Evolutionary conservation across 2,113 vertebrate species (phyloP).

Genomic region (Petromus typicus): DNA sequence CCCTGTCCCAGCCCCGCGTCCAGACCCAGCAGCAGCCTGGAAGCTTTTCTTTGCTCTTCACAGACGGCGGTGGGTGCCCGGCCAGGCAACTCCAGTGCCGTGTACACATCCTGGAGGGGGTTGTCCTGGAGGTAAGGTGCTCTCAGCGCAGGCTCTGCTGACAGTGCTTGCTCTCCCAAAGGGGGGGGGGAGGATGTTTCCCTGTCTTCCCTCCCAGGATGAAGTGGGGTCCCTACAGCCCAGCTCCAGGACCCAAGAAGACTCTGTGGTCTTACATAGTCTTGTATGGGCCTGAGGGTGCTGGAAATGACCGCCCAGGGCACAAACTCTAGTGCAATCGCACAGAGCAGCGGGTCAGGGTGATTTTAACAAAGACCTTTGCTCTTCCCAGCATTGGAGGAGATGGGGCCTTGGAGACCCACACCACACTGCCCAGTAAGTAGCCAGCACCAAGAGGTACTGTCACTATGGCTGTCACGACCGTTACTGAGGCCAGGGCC

Average conservation of each 20-base stretch:
- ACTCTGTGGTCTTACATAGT: too few species aligned
- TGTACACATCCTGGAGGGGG: conserved; percentile 88
- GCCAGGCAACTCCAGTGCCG: conserved; percentile 79
- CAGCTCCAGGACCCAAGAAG: neutral
- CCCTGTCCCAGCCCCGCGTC: neutral
- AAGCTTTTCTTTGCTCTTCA: conserved; percentile 37
- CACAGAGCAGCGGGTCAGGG: fast-evolving
- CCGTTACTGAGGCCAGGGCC: neutral
- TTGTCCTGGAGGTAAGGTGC: conserved; percentile 95
- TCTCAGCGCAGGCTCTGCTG: neutral
- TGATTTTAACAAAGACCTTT: conserved; percentile 53
- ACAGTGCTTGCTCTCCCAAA: neutral
- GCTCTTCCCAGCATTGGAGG: conserved; percentile 91
- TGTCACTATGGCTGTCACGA: fast-evolving
- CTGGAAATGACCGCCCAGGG: neutral
- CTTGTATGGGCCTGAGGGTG: neutral
- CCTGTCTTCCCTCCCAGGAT: neutral
- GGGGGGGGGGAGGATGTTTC: fast-evolving
- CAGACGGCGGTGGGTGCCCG: conserved; percentile 92
- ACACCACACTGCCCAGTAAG: conserved; percentile 96
- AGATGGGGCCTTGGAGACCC: conserved; percentile 89
- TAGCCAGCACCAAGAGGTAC: conserved; percentile 42
- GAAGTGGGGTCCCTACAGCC: too few species aligned
- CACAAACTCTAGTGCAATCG: neutral
- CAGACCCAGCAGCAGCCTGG: neutral